A percentile compares a stretch with the other conserved stretches of the same genome.
phyloP scores from a whole-genome alignment of 2,113 vertebrate genomes.

The Anseranas semipalmata region DNA sequence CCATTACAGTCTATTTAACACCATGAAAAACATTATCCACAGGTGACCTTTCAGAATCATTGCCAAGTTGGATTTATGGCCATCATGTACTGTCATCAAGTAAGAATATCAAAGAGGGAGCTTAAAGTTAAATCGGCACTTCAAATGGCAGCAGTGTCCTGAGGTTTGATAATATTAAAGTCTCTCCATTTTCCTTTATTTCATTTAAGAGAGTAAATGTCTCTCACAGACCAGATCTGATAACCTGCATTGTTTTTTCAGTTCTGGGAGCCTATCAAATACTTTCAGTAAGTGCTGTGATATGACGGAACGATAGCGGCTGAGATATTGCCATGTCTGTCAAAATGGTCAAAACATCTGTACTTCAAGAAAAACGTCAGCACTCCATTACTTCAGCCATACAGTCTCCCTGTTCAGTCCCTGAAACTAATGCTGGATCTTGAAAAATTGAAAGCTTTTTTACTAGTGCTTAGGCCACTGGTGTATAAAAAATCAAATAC shows the following conservation, averaged over 20 bases:
- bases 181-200: constrained; percentile 14
- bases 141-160: neutral
- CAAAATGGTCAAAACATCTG: constrained; percentile 9
- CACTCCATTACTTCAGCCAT: neutral
- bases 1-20: constrained; percentile 70
- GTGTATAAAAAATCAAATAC: neutral
- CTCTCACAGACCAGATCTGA: neutral
- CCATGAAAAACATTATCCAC: constrained; percentile 69
- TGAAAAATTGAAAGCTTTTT: neutral
- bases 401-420: neutral
- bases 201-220: neutral
- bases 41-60: constrained; percentile 70
- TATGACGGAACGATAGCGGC: neutral
- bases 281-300: neutral
- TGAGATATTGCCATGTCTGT: neutral
- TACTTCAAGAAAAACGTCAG: neutral
- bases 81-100: constrained; percentile 36
- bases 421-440: neutral
- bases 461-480: neutral
- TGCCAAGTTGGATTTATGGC: constrained; percentile 58
- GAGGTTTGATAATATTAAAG: constrained; percentile 6
- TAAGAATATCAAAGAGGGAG: constrained; percentile 30
- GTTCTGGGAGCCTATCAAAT: neutral
- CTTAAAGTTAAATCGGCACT: neutral
- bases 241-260: neutral